A percentile compares a stretch with the other conserved stretches of the same genome.
phyloP scores from a whole-genome alignment of 1,140 invertebrate genomes.

The Drosophila bocqueti region DNA sequence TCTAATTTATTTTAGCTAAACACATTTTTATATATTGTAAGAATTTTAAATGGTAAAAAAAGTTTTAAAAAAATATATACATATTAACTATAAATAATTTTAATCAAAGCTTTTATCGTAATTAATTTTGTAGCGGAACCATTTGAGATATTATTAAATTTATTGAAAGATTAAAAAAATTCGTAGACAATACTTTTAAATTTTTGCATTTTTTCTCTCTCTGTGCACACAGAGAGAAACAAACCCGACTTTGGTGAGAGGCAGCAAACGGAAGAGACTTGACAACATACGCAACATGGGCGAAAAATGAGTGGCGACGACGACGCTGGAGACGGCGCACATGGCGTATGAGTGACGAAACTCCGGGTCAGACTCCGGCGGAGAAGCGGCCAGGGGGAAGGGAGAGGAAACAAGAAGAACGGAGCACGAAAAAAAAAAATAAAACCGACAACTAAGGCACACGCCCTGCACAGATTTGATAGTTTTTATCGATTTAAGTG shows the following conservation, averaged over 20 bases:
- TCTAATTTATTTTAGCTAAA: too few relatives aligned
- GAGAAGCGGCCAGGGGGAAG: constrained; percentile 3
- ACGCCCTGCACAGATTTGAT: constrained; percentile 81
- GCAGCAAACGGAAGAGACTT: constrained; percentile 75
- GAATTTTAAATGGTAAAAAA: too few relatives aligned
- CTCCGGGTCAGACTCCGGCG: constrained; percentile 34
- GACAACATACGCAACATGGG: constrained; percentile 82
- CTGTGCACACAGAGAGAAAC: constrained; percentile 21
- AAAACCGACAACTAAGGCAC: constrained; percentile 47
- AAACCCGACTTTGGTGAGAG: constrained; percentile 38
- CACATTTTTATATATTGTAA: too few relatives aligned
- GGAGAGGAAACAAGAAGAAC: not conserved
- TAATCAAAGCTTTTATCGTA: too few relatives aligned
- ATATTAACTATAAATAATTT: too few relatives aligned
- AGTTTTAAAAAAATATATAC: too few relatives aligned
- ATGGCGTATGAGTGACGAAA: constrained; percentile 80
- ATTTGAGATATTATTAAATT: not conserved
- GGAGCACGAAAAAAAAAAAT: not conserved
- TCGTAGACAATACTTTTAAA: too few relatives aligned
- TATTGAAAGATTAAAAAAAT: too few relatives aligned
- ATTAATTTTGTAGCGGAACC: not conserved
- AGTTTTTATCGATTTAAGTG: constrained; percentile 84
- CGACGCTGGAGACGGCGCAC: constrained; percentile 62
- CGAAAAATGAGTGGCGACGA: constrained; percentile 76
- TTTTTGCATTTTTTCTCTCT: not conserved